These are phyloP conservation scores for Drosophila vallismaia DNA, from an alignment of 2,888 invertebrate species.

Conservation along the genomic window DNA sequence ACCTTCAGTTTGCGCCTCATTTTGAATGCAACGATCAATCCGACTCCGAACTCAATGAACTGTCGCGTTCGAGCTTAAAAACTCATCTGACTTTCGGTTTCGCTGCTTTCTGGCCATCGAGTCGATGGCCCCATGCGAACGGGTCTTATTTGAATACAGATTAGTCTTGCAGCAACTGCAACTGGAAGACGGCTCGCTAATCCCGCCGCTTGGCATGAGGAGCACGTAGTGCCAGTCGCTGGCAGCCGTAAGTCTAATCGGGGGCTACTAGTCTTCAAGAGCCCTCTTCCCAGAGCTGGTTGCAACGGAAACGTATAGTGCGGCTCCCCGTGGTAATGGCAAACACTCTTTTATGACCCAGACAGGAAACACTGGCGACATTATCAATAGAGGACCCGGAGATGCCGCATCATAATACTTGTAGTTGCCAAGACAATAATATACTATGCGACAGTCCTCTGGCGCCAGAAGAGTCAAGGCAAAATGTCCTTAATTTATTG, in stretches of 20 bases:
- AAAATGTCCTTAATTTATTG: conserved; percentile 4
- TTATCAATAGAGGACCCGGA: conserved; percentile 14
- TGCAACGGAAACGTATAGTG: conserved; percentile 57
- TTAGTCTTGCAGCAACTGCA: conserved; percentile 59
- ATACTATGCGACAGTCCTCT: conserved; percentile 3
- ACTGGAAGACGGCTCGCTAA: conserved; percentile 44
- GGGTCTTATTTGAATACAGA: conserved; percentile 76
- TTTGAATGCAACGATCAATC: conserved; percentile 59
- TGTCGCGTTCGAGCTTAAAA: conserved; percentile 74
- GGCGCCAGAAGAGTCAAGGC: conserved; percentile 44
- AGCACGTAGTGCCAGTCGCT: conserved; percentile 55
- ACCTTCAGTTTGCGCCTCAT: conserved; percentile 69
- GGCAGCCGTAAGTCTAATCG: conserved; percentile 23
- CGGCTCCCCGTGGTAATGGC: conserved; percentile 43
- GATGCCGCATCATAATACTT: conserved; percentile 49
- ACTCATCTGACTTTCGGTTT: conserved; percentile 80
- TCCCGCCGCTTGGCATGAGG: conserved; percentile 53
- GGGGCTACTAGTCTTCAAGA: conserved; percentile 20
- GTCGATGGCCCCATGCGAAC: conserved; percentile 53
- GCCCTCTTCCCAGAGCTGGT: conserved; percentile 13
- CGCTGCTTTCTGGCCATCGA: conserved; percentile 40
- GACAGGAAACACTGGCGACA: conserved; percentile 64
- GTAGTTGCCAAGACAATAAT: conserved; percentile 58
- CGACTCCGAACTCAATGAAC: conserved; percentile 58
- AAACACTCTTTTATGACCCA: conserved; percentile 52